phyloP scores from a whole-genome alignment of 37 sponge, comb jelly and placozoan genomes.

The Theonella swinhoei region DNA sequence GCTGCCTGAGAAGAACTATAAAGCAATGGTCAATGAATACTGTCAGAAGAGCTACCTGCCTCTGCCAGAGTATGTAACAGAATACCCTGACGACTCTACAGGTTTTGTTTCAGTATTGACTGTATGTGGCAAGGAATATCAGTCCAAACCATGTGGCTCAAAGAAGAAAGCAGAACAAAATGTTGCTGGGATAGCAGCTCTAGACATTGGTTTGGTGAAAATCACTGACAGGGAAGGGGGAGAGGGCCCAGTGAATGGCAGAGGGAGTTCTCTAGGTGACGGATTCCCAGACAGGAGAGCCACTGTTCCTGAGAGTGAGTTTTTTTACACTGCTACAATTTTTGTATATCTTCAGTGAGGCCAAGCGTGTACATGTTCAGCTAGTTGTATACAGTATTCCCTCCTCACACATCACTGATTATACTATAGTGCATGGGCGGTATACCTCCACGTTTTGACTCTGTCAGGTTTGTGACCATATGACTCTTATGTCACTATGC shows the following conservation, averaged over 20 bases:
- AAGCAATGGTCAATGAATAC: constrained; percentile 17
- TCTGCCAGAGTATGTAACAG: constrained; percentile 10
- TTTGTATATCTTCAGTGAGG: no score
- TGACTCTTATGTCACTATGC: no score
- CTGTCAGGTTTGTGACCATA: no score
- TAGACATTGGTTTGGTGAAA: neutral
- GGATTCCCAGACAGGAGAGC: neutral
- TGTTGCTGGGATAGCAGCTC: constrained; percentile 35
- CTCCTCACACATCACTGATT: no score
- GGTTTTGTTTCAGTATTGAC: constrained; percentile 40
- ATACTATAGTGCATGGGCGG: no score
- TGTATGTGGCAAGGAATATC: constrained; percentile 5
- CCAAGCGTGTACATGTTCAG: no score
- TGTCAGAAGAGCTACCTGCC: constrained; percentile 42
- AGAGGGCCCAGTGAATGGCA: neutral
- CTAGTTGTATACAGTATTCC: no score
- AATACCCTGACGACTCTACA: constrained; percentile 18
- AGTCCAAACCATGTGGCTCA: constrained; percentile 17
- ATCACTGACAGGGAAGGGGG: neutral
- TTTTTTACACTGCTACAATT: no score
- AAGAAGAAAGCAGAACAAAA: constrained; percentile 38
- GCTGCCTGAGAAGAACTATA: constrained; percentile 1
- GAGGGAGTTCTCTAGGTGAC: neutral
- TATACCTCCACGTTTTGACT: no score
- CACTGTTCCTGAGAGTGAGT: neutral